Base-by-base conservation (phyloP, 2,797 vertebrate genomes). In the Brachyalestes nurse region DNA sequence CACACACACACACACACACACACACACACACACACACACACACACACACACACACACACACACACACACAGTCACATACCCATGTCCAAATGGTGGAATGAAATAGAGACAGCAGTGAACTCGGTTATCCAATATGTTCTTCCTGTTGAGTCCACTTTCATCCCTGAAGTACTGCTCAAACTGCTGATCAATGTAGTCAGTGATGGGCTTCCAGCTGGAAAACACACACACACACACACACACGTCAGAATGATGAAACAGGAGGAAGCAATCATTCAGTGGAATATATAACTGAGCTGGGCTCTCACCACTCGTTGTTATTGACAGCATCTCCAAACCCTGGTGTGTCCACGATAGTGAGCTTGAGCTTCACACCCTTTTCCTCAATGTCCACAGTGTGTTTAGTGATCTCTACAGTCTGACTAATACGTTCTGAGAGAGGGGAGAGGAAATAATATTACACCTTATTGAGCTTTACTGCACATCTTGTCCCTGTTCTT, bases 51-150 rank as follows among this genome's bases (percentile, higher is more conserved):
- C 25, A 40, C 34, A 13, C 21, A 23, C 7, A 23, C 49, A 38
- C 19, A 73, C 53, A 58, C 71, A 73, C 71, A n/a, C 34, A 72
- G 47, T 21, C 19, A 57, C 53, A 90, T 90, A 99, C 98, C 97
- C 98, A 0, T 99, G 98, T 38, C 98, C 98, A 0, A 99, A 99
- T 0, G 98, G 97, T 0, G 97, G 97, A 84, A 99, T 99, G 90
- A 99, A 99, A 89, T 99, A 99, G 0, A 99, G 95, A 87, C 98
- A 99, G 91, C 98, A 99, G 82, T 99, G 98, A 79, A 99, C 97
- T n/a, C 98, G 86, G 92, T 99, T 99, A 91, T 99, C 98, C 86
- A 97, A 95, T 88, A 99, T 99, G 90, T 99, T 99, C 93, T 99
- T 99, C 71, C 97, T 92, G 92, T 99, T 99, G 80, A 99, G 94